Evolutionary conservation across 2,888 invertebrate genomes (phyloP), one percentile per base, ranked within the genome.

Genomic region (Drosophila eohydei): DNA sequence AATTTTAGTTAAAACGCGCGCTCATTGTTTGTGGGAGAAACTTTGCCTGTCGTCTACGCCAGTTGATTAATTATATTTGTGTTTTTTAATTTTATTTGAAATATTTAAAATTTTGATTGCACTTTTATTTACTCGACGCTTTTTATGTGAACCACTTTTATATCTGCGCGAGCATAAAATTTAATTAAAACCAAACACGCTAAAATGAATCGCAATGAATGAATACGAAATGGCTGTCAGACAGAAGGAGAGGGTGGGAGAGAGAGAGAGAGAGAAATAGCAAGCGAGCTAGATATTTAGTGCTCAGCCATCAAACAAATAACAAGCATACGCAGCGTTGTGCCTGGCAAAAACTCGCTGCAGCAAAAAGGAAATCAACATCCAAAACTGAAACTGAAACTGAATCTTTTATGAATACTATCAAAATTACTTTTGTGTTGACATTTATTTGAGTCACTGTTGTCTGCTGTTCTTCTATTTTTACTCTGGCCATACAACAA

Each of bases 101-200:
- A 44, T 36, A 48, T 51, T 74, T 67, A n/a, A 16, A 64, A 63
- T 48, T 74, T 67, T 55, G 48, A 74, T 70, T 74, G 41, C 74
- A 77, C 61, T 73, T 60, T 52, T 66, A 71, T 63, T 61, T 57
- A 76, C 67, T 83, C 75, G 66, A 14, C 32, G 48, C 51, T 61
- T 64, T 70, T 59, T 59, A 48, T 64, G 36, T 14, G 46, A 36
- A 55, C 48, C 60, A 51, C 63, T 71, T 77, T 70, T 52, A 67
- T 74, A 32, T 14, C 74, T 71, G 64, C 26, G 56, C 75, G 57
- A 73, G 57, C 54, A 55, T 57, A 44, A 70, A 76, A 76, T 80
- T 65, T 65, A 76, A 79, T 80, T 80, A 73, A 73, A 80, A 67
- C 60, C 63, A 76, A 73, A 73, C 58, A 72, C 61, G 30, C 44